Evolutionary conservation across 2,888 invertebrate genomes (phyloP), one percentile per base, ranked within the genome.

Genomic region (Agrotis ipsilon): DNA sequence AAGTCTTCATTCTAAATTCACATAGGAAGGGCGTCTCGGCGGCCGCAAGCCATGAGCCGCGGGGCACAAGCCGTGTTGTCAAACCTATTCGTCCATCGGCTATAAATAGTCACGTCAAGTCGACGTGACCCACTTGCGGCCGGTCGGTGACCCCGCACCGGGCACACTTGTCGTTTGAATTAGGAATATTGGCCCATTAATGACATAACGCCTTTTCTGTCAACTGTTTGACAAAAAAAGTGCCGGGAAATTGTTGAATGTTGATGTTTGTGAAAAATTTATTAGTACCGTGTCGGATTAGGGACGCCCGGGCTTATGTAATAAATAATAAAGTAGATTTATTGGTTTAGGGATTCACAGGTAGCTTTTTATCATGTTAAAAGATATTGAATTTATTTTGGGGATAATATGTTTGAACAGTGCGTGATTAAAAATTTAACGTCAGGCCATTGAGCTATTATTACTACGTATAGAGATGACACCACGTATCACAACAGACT

Each of bases 61-160:
- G 68, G 72, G 78, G 68, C 78, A 72, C 80, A 74, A 75, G 80
- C 57, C 66, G 58, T 66, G 69, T 77, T 84, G 90, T 90, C 90
- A 89, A 88, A 88, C 83, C 78, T 87, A 86, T 84, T 80, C 83
- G 84, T 82, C 89, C 83, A 84, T 85, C 69, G 80, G 49, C 81
- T 90, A 92, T 90, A 91, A 91, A 92, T 92, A 92, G 89, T 84
- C 88, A 83, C 83, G 84, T 86, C 83, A 87, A 89, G 86, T 81
- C 89, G 84, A 69, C 86, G 83, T 91, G 92, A 92, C 92, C 92
- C 72, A 92, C 82, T 88, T 92, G 78, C 79, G 67, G 75, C 79
- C 86, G 90, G 90, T 88, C 90, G 84, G 75, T 85, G 90, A 90
- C 90, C 91, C 85, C 85, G 72, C 79, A 87, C 88, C 89, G 84